Base-by-base conservation (phyloP, 2,888 invertebrate species). In the Meganola albula region DNA sequence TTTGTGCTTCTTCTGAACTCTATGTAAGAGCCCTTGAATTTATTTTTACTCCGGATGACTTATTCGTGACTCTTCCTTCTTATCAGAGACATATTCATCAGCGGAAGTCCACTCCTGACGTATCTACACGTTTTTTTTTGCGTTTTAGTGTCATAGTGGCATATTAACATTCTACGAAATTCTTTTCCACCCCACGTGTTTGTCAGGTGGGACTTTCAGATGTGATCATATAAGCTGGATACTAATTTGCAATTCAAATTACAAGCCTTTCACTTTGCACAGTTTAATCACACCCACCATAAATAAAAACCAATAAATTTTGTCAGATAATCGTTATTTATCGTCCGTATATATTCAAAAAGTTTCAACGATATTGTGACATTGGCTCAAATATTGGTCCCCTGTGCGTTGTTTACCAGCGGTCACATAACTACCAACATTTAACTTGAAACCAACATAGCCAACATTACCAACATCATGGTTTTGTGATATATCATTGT, bases 331-430 rank as follows among this genome's bases (percentile, higher is more conserved):
- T 27, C 31, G 11, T 47, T 51, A 60, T 63, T 63, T 64, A 65
- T 62, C 40, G 35, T 48, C 41, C 51, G 54, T 59, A 63, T 60
- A 60, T 63, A 49, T 52, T 51, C 41, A 53, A 55, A 49, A 41
- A 39, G 48, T 34, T 48, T 38, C 44, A 44, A 40, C 52, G 48
- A 52, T 51, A 53, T 45, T 53, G 53, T 44, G 51, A 42, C 44
- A 46, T 35, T 37, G 46, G 42, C 40, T 45, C 50, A 42, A 55
- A 58, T 57, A 62, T 56, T 39, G 54, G 34, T 53, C 68, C 62
- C 66, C 16, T 6, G 61, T 29, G 64, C 54, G 53, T 44, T 43
- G 53, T 66, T 52, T 44, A 45, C 40, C 50, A 49, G 44, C 42
- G 37, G 35, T 43, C 41, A 34, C 35, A 30, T 40, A 48, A 57